A percentile compares a stretch with the other conserved stretches of the same genome.
Conservation (phyloP, 2,797 vertebrate species). For the Acanthopagrus latus region DNA sequence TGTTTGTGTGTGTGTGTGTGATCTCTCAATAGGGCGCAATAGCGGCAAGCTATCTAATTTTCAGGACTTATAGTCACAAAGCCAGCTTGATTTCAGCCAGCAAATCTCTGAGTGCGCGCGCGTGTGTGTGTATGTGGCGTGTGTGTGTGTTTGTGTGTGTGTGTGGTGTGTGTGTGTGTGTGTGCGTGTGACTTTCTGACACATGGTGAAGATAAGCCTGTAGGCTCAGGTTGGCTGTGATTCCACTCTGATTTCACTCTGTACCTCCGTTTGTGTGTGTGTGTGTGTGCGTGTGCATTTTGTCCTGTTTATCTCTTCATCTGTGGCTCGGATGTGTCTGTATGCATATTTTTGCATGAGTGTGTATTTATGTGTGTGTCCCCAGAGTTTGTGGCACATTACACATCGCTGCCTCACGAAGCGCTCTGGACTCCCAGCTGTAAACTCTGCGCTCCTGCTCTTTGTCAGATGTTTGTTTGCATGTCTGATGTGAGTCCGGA, state of each 20-base stretch:
- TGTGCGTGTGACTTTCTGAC: conserved; percentile 51
- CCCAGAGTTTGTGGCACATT: conserved; percentile 35
- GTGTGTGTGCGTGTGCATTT: conserved; percentile 6
- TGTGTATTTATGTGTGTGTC: conserved; percentile 1
- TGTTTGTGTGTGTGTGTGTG: conserved; percentile 35
- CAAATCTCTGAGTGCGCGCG: conserved; percentile 46
- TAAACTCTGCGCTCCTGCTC: conserved; percentile 26
- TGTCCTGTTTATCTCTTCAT: conserved; percentile 27
- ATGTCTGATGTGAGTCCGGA: conserved; percentile 9
- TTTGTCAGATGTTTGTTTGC: conserved; percentile 20
- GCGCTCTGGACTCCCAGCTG: conserved; percentile 25
- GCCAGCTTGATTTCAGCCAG: conserved; percentile 73
- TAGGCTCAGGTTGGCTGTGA: conserved; percentile 68
- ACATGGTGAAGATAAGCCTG: conserved; percentile 75
- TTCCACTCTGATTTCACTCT: conserved; percentile 50
- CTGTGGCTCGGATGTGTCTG: conserved; percentile 15
- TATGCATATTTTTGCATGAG: conserved; percentile 9
- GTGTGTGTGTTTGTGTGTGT: conserved; percentile 38
- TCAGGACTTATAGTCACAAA: conserved; percentile 81
- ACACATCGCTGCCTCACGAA: conserved; percentile 37
- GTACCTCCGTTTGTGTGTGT: conserved; percentile 8
- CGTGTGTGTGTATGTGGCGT: conserved; percentile 6
- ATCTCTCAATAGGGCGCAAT: conserved; percentile 68
- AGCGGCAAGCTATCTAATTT: conserved; percentile 82
- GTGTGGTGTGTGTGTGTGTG: conserved; percentile 38